These are phyloP conservation scores for Drosophila takahashii DNA, from an alignment of 1,140 invertebrate species.

Conservation along the genomic window DNA sequence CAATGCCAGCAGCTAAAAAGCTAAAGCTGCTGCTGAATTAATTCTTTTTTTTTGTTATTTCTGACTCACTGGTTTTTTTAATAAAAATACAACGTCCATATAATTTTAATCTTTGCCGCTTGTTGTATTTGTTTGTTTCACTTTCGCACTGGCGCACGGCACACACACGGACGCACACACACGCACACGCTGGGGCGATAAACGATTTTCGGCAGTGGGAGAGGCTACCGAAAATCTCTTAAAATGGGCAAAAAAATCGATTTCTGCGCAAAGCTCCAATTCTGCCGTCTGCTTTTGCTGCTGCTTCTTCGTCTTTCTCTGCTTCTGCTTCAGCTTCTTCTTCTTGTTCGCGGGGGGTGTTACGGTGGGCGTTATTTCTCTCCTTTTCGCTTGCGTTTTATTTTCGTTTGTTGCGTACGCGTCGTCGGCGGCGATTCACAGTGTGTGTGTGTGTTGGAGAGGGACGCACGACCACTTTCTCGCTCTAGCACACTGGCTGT, in stretches of 20 bases:
- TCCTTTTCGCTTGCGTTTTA: conserved; percentile 65
- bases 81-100: conserved; percentile 23
- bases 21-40: conserved; percentile 50
- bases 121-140: conserved; percentile 52
- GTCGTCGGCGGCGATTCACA: conserved; percentile 35
- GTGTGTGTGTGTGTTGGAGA: conserved; percentile 22
- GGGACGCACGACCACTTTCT: conserved; percentile 36
- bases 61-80: conserved; percentile 30
- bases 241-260: conserved; percentile 82
- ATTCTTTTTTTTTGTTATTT: conserved; percentile 18
- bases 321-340: conserved; percentile 33
- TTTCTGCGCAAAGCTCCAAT: conserved; percentile 82
- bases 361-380: conserved; percentile 80
- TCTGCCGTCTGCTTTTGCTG: conserved; percentile 54
- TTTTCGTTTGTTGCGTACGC: conserved; percentile 72
- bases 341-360: conserved; percentile 42
- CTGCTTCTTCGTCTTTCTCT: conserved; percentile 33
- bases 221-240: conserved; percentile 57
- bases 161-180: conserved; percentile 20
- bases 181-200: conserved; percentile 13
- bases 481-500: conserved; percentile 38
- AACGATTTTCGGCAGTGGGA: conserved; percentile 48
- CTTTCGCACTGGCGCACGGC: conserved; percentile 31
- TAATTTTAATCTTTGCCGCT: conserved; percentile 46
- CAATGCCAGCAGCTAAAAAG: conserved; percentile 68